Evolutionary conservation across 2,888 invertebrate species (phyloP), one percentile per base, ranked within the genome.

Genomic region (Eupithecia abbreviata): DNA sequence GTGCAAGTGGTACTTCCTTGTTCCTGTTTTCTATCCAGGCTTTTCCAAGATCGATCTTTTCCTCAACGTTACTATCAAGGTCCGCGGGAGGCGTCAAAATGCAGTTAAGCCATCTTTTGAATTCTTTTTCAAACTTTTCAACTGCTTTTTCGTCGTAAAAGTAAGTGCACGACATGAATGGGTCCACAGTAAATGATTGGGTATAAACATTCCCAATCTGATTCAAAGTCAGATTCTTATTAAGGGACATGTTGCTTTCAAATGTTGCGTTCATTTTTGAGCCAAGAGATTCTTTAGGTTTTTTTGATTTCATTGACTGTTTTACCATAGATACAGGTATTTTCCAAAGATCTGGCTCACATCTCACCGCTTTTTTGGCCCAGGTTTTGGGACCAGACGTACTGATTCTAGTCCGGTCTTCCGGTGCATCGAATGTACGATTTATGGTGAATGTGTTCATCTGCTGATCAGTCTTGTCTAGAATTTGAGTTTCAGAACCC

Each of bases 101-200:
- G 10, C 96, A 96, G 89, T 98, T 98, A 0, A 98, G 90, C 98
- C 98, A 98, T 82, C 97, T 97, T 85, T 96, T 97, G 78, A 98
- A 97, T 85, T 97, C 96, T 0, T 87, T 91, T 89, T 97, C 97
- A 88, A 97, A 97, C 77, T 96, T 95, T 69, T 96, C 95, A 1
- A 98, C 95, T 85, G 97, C 96, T 82, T 95, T 93, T 80, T 96
- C 96, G 84, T 97, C 97, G 82, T 96, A 96, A 85, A 96, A 97
- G 86, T 97, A 95, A 0, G 96, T 96, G 0, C 96, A 93, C 0
- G 96, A 96, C 58, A 96, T 87, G 84, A 97, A 97, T 4, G 97
- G 97, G 91, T 97, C 97, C 7, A 95, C 92, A 2, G 96, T 96
- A 13, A 93, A 88, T 0, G 95, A 92, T 78, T 94, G 93, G 5